Conservation (phyloP, 2,113 vertebrate species). For the Serilophus lunatus region DNA sequence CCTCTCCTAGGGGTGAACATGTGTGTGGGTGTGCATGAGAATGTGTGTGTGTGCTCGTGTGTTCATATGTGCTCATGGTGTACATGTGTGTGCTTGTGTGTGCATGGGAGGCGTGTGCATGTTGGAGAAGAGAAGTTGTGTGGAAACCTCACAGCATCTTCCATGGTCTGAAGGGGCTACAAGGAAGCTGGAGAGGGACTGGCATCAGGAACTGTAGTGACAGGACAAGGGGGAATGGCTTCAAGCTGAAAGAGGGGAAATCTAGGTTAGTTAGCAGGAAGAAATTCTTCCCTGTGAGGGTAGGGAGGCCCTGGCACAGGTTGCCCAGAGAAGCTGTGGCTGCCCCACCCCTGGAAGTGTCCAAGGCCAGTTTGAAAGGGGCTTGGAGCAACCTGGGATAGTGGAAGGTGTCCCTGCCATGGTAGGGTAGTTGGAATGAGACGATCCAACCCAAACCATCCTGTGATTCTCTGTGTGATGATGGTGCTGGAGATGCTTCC, state of each 20-base stretch:
- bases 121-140: background rate
- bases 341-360: background rate
- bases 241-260: background rate
- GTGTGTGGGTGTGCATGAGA: background rate
- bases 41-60: background rate
- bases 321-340: background rate
- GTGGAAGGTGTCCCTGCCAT: background rate
- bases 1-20: background rate
- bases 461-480: accelerated
- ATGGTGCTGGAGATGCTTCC: background rate
- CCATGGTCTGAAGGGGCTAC: background rate
- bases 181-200: background rate
- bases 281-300: background rate
- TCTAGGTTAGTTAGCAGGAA: background rate
- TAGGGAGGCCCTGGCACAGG: background rate
- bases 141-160: background rate
- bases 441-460: background rate
- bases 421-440: background rate
- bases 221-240: background rate
- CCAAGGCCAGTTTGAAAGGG: background rate
- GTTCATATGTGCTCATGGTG: background rate
- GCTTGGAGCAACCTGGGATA: too few species aligned
- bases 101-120: background rate
- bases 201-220: background rate
- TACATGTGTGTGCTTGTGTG: background rate